Evolutionary conservation across 2,797 vertebrate genomes (phyloP).

Genomic region (Fundulus diaphanus): DNA sequence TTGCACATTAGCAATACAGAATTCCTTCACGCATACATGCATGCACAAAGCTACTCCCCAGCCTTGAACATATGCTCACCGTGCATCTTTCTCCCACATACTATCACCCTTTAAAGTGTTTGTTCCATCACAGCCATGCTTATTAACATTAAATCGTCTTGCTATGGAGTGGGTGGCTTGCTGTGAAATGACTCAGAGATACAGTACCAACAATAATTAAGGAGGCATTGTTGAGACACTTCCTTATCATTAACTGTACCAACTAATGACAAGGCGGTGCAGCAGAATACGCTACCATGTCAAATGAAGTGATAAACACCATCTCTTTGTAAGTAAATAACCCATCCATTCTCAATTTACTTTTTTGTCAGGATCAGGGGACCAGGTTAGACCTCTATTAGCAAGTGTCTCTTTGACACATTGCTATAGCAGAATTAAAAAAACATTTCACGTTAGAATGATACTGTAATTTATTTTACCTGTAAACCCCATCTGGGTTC

Average conservation of each 20-base stretch:
- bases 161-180: slow-evolving; percentile 66
- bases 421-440: slow-evolving; percentile 13
- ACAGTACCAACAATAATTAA: slow-evolving; percentile 71
- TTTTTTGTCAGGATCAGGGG: slow-evolving; percentile 55
- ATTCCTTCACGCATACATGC: slow-evolving; percentile 16
- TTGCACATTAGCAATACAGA: slow-evolving; percentile 49
- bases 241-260: slow-evolving; percentile 39
- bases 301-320: slow-evolving; percentile 44
- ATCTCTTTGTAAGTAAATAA: slow-evolving; percentile 52
- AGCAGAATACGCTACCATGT: slow-evolving; percentile 38
- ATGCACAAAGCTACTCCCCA: slow-evolving; percentile 4
- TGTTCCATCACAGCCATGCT: slow-evolving; percentile 58
- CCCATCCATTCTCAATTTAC: slow-evolving; percentile 54
- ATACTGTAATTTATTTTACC: neutral
- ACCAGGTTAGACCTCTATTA: slow-evolving; percentile 39
- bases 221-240: slow-evolving; percentile 57
- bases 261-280: slow-evolving; percentile 61
- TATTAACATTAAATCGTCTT: slow-evolving; percentile 68
- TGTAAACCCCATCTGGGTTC: neutral
- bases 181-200: slow-evolving; percentile 66
- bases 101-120: slow-evolving; percentile 58
- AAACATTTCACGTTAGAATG: neutral
- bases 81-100: slow-evolving; percentile 64
- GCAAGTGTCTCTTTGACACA: slow-evolving; percentile 45
- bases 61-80: slow-evolving; percentile 57